A percentile compares a stretch with the other conserved stretches of the same genome.
phyloP scores from a whole-genome alignment of 2,113 vertebrate genomes.

The Myrmecophaga tridactyla region DNA sequence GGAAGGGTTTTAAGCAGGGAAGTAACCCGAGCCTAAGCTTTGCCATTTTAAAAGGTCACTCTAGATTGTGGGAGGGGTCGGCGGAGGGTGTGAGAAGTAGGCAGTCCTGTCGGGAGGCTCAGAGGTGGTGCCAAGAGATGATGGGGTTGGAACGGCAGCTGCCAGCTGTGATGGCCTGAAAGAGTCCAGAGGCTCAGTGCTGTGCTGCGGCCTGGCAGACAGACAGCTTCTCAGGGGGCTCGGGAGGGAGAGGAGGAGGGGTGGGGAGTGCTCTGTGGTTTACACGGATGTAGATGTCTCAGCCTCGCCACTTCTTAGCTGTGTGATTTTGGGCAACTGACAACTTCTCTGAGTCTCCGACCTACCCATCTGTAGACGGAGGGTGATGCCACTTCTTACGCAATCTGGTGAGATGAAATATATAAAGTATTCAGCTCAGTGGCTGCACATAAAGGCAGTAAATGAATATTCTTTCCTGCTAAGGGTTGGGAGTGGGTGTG shows the following conservation, averaged over 20 bases:
- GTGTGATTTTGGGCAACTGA: no score
- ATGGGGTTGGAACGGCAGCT: neutral
- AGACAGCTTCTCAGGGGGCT: neutral
- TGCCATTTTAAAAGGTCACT: neutral
- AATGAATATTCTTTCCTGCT: neutral
- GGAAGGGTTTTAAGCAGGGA: neutral
- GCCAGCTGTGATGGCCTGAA: neutral
- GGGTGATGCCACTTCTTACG: neutral
- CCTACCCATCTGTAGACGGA: neutral
- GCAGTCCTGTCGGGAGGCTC: neutral
- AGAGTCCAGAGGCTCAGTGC: neutral
- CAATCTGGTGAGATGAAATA: neutral
- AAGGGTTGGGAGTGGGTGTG: neutral
- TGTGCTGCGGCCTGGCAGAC: neutral
- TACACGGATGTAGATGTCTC: neutral
- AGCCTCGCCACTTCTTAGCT: neutral
- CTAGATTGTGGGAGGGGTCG: neutral
- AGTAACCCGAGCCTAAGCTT: no score
- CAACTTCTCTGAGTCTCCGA: neutral
- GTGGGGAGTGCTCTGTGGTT: no score
- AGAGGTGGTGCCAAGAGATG: neutral
- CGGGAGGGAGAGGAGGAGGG: neutral
- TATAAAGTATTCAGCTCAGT: neutral
- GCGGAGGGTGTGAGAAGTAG: neutral
- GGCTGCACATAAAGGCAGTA: neutral